phyloP scores from a whole-genome alignment of 2,888 invertebrate genomes.

The Gisinianus flammeolus region DNA sequence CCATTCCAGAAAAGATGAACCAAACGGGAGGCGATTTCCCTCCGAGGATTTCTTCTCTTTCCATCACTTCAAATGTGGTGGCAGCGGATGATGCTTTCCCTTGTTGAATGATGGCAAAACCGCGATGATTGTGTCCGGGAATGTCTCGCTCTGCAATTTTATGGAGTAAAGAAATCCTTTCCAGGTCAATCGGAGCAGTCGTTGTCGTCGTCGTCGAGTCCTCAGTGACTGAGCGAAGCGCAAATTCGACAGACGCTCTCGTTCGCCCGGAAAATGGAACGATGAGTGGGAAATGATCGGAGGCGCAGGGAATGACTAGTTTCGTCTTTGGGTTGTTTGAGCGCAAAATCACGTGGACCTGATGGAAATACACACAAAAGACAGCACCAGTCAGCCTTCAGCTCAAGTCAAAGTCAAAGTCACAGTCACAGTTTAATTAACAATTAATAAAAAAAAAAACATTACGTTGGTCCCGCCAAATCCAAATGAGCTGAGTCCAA shows the following conservation, averaged over 20 bases:
- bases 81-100: background rate
- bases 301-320: slow-evolving; percentile 59
- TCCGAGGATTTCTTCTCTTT: too few relatives aligned
- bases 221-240: background rate
- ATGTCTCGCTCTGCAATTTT: background rate
- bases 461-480: too few relatives aligned
- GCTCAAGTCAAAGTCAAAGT: too few relatives aligned
- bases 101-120: background rate
- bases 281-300: slow-evolving; percentile 29
- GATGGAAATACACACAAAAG: too few relatives aligned
- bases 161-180: background rate
- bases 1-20: background rate
- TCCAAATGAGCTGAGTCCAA: background rate
- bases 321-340: too few relatives aligned
- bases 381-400: too few relatives aligned
- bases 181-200: too few relatives aligned
- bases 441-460: too few relatives aligned
- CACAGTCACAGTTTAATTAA: too few relatives aligned
- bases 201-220: too few relatives aligned
- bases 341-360: slow-evolving; percentile 40
- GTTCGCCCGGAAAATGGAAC: too few relatives aligned
- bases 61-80: background rate
- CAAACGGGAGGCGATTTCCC: background rate
- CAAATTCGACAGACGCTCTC: slow-evolving; percentile 14
- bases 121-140: background rate